These are phyloP conservation scores for Auanema freiburgensis DNA, from an alignment of 2,888 invertebrate species.

Conservation along the genomic window DNA sequence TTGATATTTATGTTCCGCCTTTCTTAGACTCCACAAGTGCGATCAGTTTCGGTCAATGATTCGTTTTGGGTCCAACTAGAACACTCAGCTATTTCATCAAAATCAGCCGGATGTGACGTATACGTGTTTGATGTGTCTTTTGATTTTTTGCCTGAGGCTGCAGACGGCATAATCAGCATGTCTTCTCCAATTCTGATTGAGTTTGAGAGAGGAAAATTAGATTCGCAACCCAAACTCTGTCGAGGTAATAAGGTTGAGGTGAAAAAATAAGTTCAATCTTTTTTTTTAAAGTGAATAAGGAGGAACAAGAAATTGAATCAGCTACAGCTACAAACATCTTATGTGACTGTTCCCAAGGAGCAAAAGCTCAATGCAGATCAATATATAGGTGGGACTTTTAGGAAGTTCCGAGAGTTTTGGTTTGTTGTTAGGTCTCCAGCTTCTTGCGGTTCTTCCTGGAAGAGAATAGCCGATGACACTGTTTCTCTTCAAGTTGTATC, in stretches of 20 bases:
- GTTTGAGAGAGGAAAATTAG: background rate
- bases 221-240: background rate
- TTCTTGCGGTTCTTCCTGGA: conserved; percentile 38
- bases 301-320: background rate
- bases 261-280: background rate
- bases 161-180: conserved; percentile 18
- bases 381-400: conserved; percentile 8
- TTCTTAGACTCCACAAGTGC: background rate
- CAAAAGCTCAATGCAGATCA: conserved; percentile 22
- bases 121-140: conserved; percentile 23
- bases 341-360: conserved; percentile 35
- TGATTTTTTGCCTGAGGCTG: conserved; percentile 23
- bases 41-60: conserved; percentile 13
- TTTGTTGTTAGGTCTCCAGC: conserved; percentile 20
- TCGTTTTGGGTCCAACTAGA: conserved; percentile 30
- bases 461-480: conserved; percentile 39
- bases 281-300: background rate
- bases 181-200: conserved; percentile 19
- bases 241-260: background rate
- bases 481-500: conserved; percentile 35
- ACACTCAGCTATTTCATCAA: conserved; percentile 14
- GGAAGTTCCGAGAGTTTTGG: background rate
- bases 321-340: conserved; percentile 23
- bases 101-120: conserved; percentile 11
- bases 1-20: background rate